Conservation (phyloP, 2,113 vertebrate genomes). For the Chinchilla lanigera region DNA sequence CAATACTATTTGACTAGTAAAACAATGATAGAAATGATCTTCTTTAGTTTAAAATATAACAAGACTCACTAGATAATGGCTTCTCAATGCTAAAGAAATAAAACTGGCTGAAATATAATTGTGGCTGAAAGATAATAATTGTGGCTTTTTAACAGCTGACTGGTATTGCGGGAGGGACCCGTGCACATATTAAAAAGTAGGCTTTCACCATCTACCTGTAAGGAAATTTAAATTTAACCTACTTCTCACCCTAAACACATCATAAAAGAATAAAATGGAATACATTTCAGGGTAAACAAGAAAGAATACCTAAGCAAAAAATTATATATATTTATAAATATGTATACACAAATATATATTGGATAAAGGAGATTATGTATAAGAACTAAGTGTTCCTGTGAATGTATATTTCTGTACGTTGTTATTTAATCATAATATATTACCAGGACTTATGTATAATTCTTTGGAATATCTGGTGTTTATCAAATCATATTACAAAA, state of each 20-base stretch:
- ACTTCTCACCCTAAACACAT: neutral
- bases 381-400: neutral
- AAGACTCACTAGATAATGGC: neutral
- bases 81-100: neutral
- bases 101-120: neutral
- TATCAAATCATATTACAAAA: neutral
- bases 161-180: neutral
- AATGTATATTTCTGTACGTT: neutral
- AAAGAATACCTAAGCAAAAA: constrained; percentile 23
- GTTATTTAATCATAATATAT: neutral
- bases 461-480: neutral
- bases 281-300: neutral
- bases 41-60: constrained; percentile 38
- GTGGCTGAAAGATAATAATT: too few species aligned
- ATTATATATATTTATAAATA: neutral
- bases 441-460: neutral
- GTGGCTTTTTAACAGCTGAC: neutral
- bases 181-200: neutral
- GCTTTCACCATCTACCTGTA: neutral
- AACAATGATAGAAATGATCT: neutral
- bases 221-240: neutral
- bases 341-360: neutral
- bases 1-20: constrained; percentile 18
- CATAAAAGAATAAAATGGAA: neutral
- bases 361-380: neutral